phyloP scores from a whole-genome alignment of 2,888 invertebrate genomes.

The Oligia latruncula region DNA sequence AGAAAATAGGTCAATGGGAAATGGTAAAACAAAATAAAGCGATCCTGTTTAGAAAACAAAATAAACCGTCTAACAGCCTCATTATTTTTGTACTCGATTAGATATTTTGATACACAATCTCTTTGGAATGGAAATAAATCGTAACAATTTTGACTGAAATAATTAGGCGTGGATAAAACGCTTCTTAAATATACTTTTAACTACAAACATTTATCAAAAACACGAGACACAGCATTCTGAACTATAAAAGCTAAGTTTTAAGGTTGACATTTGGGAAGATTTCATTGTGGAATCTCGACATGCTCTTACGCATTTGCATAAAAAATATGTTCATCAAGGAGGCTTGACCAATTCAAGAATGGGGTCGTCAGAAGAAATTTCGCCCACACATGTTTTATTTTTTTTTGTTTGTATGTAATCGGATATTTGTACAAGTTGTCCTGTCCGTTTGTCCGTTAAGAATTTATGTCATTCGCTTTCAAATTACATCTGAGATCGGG shows the following conservation, averaged over 20 bases:
- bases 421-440: constrained; percentile 72
- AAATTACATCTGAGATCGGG: constrained; percentile 66
- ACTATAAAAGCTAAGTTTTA: background rate
- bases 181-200: constrained; percentile 46
- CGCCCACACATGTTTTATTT: constrained; percentile 72
- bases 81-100: constrained; percentile 64
- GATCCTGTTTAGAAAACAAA: constrained; percentile 34
- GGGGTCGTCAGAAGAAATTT: constrained; percentile 69
- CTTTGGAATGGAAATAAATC: constrained; percentile 67
- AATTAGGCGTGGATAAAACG: constrained; percentile 71
- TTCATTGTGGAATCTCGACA: constrained; percentile 41
- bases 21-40: constrained; percentile 23
- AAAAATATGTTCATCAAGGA: constrained; percentile 75
- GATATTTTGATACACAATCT: constrained; percentile 48
- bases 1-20: constrained; percentile 11
- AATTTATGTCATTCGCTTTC: constrained; percentile 73
- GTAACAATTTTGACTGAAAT: constrained; percentile 68
- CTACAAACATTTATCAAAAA: constrained; percentile 36
- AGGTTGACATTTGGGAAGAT: constrained; percentile 26
- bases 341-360: constrained; percentile 71
- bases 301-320: constrained; percentile 72
- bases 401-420: constrained; percentile 71
- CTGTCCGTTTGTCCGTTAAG: constrained; percentile 66
- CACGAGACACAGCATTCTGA: background rate
- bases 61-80: constrained; percentile 44